Conservation (phyloP, 1,140 invertebrate species). For the Pentalonia nigronervosa region DNA sequence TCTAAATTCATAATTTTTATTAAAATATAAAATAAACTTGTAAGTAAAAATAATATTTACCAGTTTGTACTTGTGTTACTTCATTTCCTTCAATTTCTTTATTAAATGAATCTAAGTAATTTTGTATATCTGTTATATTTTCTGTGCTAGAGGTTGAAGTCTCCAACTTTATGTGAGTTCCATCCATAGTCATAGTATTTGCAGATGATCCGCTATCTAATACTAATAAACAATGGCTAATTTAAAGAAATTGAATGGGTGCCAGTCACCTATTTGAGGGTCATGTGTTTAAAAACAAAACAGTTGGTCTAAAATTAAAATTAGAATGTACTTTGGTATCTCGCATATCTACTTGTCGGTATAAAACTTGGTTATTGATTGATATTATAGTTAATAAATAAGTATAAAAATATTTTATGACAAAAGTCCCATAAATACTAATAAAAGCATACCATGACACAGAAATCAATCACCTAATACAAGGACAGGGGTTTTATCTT, state of each 20-base stretch:
- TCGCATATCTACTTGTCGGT: background rate
- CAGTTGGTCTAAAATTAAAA: background rate
- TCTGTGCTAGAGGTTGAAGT: conserved; percentile 63
- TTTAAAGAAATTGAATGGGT: background rate
- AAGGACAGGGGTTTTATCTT: too few relatives aligned
- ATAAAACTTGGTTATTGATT: background rate
- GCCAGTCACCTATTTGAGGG: background rate
- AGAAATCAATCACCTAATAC: too few relatives aligned
- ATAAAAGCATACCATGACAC: too few relatives aligned
- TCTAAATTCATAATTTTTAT: conserved; percentile 46
- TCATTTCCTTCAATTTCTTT: conserved; percentile 79
- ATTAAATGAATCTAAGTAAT: conserved; percentile 84
- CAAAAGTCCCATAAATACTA: too few relatives aligned
- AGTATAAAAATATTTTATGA: background rate
- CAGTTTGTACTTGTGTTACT: conserved; percentile 63
- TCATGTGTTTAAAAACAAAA: background rate
- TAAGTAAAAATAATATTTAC: conserved; percentile 55
- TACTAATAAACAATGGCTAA: conserved; percentile 7
- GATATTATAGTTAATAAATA: background rate
- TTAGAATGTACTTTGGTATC: background rate
- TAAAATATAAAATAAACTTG: conserved; percentile 55
- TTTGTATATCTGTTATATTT: conserved; percentile 79
- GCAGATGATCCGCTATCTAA: conserved; percentile 5
- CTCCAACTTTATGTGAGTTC: conserved; percentile 10
- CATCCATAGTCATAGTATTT: conserved; percentile 51